Base-by-base conservation (phyloP, 2,113 vertebrate species). In the Columbina picui region DNA sequence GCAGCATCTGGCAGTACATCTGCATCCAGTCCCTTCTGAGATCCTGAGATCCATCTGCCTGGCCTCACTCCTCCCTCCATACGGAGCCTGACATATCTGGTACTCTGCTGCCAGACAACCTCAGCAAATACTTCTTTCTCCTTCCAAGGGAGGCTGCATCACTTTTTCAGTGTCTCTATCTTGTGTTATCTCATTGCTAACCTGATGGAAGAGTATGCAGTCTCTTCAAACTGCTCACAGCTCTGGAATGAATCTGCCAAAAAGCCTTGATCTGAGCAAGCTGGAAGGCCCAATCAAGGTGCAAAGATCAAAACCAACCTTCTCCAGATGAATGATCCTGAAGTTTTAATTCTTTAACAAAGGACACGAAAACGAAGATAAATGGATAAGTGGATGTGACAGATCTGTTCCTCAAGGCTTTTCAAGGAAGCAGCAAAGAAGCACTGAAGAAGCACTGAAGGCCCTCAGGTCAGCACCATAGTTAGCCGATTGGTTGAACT, bases 1-100 rank as follows among this genome's bases (percentile, higher is more conserved):
- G 59, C 3, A 92, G 83, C 91, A 95, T 95, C 90, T 96, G 94
- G 94, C 76, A 78, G 71, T 88, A 94, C 83, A 93, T 93, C 90
- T 94, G 96, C 73, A 92, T 75, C 52, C 53, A 81, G 56, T 96
- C 83, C 83, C 92, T 87, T 68, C 49, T 88, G 94, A 93, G 80
- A 85, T 39, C 34, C 79, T 2, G 8, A 77, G 73, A 81, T 84
- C 59, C 2, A 3, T 64, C 85, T 92, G 88, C 90, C 79, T 12
- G 4, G 79, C 47, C 89, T 63, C 55, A 59, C 63, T 90, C 30
- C 79, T 95, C 83, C 60, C 59, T 88, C 78, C 3, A 1, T 13
- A 84, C 2, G 8, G 77, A 92, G 80, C 61, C 61, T 94, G 91
- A 85, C 91, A 84, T 71, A 93, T 68, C 19, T 5, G 74, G 67